Evolutionary conservation across 2,797 vertebrate genomes (phyloP).

Genomic region (Thripadectes ignobilis): DNA sequence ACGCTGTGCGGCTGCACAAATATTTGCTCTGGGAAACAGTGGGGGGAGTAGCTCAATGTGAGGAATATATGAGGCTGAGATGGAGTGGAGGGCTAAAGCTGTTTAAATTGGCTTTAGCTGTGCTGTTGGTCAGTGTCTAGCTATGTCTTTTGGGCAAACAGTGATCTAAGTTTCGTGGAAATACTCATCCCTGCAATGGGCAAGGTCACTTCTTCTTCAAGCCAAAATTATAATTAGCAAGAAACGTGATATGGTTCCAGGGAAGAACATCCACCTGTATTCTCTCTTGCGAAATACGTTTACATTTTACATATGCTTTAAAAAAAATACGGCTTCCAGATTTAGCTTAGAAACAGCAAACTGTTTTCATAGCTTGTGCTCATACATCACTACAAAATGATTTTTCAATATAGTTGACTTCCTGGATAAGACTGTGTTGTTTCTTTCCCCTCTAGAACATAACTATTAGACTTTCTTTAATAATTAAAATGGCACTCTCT

Average conservation of each 20-base stretch:
- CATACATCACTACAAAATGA: not conserved
- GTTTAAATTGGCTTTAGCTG: conserved; percentile 26
- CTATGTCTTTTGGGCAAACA: conserved; percentile 22
- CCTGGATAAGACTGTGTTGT: not conserved
- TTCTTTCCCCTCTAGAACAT: not conserved
- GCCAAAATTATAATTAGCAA: not conserved
- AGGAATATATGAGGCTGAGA: not conserved
- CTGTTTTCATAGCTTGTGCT: conserved; percentile 6
- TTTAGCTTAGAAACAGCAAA: not conserved
- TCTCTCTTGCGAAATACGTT: not conserved
- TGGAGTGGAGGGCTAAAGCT: not conserved
- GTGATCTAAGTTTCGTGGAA: not conserved
- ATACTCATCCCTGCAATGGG: not conserved
- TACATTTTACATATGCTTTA: not conserved
- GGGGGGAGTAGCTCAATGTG: not conserved
- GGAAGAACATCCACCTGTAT: conserved; percentile 20
- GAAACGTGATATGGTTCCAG: not conserved
- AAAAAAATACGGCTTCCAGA: not conserved
- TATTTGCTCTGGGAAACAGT: conserved; percentile 28
- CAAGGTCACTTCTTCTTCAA: not conserved
- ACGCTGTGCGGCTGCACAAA: not conserved
- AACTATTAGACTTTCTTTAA: conserved; percentile 6
- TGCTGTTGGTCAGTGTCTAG: conserved; percentile 50
- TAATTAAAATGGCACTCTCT: conserved; percentile 5
- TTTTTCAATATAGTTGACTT: conserved; percentile 12